Percentiles rank a stretch among this genome's conserved stretches.
phyloP scores from a whole-genome alignment of 2,888 invertebrate species.

The Acanthosepion lycidas region DNA sequence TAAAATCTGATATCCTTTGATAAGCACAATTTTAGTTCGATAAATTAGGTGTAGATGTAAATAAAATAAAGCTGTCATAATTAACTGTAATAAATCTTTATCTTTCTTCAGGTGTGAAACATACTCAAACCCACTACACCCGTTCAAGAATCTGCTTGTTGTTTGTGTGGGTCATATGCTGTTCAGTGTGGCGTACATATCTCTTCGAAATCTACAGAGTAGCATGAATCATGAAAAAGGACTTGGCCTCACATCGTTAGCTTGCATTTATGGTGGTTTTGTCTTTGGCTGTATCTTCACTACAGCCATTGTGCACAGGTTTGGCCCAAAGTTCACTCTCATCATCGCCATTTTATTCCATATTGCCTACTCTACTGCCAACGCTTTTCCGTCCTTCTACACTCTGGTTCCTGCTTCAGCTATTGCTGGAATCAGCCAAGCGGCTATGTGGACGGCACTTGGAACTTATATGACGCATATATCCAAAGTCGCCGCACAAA shows the following conservation, averaged over 20 bases:
- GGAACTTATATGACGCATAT: slow-evolving; percentile 71
- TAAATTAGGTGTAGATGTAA: no score
- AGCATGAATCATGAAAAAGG: slow-evolving; percentile 70
- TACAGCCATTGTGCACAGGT: slow-evolving; percentile 67
- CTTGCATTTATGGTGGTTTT: slow-evolving; percentile 63
- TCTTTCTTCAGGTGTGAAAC: slow-evolving; percentile 39
- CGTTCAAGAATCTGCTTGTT: slow-evolving; percentile 64
- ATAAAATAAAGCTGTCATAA: no score
- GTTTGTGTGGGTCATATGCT: slow-evolving; percentile 65
- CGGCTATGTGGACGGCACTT: slow-evolving; percentile 70
- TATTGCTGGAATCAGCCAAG: slow-evolving; percentile 65
- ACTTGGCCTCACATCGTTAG: slow-evolving; percentile 68
- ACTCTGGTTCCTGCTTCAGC: slow-evolving; percentile 66
- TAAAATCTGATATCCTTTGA: no score
- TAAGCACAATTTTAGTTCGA: no score
- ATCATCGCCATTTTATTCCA: slow-evolving; percentile 60
- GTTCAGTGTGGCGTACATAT: slow-evolving; percentile 66
- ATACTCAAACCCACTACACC: not conserved
- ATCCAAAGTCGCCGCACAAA: slow-evolving; percentile 62
- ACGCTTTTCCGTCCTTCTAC: slow-evolving; percentile 66
- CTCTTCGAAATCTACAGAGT: slow-evolving; percentile 72
- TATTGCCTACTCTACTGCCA: slow-evolving; percentile 65
- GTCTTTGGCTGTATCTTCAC: slow-evolving; percentile 69
- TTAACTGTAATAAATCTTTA: not conserved
- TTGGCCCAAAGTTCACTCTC: slow-evolving; percentile 64